Evolutionary conservation across 1,140 invertebrate species (phyloP), one percentile per base, ranked within the genome.

Genomic region (Caerostris darwini): DNA sequence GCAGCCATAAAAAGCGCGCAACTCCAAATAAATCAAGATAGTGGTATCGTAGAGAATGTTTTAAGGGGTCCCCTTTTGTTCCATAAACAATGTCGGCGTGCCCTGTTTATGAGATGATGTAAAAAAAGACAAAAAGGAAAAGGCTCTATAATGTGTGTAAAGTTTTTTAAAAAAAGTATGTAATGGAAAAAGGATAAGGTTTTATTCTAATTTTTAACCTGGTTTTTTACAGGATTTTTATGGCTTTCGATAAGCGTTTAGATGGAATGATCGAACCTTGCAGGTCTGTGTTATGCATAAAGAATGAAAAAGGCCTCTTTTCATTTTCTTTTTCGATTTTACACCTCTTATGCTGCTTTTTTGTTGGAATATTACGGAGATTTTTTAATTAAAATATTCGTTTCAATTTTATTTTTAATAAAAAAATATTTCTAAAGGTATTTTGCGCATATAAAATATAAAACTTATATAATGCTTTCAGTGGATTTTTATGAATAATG

Each of bases 11-110:
- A 90, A 69, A 69, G 86, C 54, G 88, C 57, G 50, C 10, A 57
- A 50, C 67, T 50, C 57, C n/a, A n/a, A 77, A 90, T 90, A 90
- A 77, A 90, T 90, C 88, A 90, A 34, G 88, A 71, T 57, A 57
- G 88, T 17, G 54, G 88, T 87, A 58, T 87, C 58, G 54, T 17
- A 54, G 53, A 57, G 56, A 90, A 90, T 90, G 88, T 77, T 90
- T 57, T 53, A 71, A 59, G 12, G 67, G 58, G n/a, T 3, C 14
- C 6, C 56, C 88, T 12, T 71, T 90, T 90, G 67, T 90, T 71
- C 54, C 53, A 77, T 90, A 90, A 90, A 90, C 88, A 90, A 90
- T 71, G 67, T 34, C 82, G 82, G 7, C n/a, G 12, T 10, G 34
- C 82, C 7, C 50, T 61, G 10, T 64, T 88, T 88, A 64, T 64